These are phyloP conservation scores for Idris sp. DNA, from an alignment of 1,140 invertebrate genomes.

Conservation along the genomic window DNA sequence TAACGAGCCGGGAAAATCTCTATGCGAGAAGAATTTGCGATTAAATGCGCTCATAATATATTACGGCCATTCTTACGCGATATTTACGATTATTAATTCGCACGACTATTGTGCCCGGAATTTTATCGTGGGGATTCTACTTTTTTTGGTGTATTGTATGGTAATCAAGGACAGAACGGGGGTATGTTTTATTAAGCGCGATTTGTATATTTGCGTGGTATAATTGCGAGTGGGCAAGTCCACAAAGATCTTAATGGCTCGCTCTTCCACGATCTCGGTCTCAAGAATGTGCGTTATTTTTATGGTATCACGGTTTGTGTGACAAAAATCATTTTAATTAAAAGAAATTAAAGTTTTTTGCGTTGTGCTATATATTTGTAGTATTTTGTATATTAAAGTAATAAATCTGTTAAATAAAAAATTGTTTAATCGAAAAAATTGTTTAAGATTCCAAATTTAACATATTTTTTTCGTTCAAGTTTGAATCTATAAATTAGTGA, in stretches of 20 bases:
- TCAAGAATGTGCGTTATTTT: constrained; percentile 3
- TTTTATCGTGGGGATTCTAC: constrained; percentile 28
- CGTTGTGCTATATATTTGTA: too few relatives aligned
- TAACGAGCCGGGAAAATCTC: constrained; percentile 59
- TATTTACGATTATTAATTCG: constrained; percentile 47
- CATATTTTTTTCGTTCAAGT: too few relatives aligned
- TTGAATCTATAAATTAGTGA: too few relatives aligned
- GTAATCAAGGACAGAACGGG: constrained; percentile 30
- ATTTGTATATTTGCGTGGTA: constrained; percentile 54
- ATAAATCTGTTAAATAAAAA: too few relatives aligned
- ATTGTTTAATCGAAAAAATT: too few relatives aligned
- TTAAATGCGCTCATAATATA: constrained; percentile 47
- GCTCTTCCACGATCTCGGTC: background rate
- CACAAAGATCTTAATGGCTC: constrained; percentile 21
- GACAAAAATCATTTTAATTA: background rate
- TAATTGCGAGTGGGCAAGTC: constrained; percentile 45
- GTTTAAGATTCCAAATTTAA: too few relatives aligned
- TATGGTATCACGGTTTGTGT: background rate
- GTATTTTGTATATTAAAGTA: too few relatives aligned
- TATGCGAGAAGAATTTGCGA: constrained; percentile 43
- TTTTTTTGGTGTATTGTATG: constrained; percentile 40
- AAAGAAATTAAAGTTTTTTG: too few relatives aligned
- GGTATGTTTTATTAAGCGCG: constrained; percentile 45
- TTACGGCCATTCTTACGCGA: constrained; percentile 52
- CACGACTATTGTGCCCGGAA: constrained; percentile 41